Evolutionary conservation across 2,797 vertebrate genomes (phyloP), one percentile per base, ranked within the genome.

Genomic region (Squalus acanthias): DNA sequence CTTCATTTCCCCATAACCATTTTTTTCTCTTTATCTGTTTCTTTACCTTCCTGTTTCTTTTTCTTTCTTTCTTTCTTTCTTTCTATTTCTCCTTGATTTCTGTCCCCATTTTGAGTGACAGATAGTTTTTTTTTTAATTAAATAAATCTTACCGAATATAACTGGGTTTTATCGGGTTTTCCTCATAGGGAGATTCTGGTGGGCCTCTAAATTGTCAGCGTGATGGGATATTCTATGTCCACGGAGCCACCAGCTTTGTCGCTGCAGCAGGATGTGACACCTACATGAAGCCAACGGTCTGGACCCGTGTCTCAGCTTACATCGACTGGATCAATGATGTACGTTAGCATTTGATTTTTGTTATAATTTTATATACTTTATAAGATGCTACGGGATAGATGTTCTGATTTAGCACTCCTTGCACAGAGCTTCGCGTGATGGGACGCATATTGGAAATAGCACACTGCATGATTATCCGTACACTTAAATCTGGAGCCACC

Each of bases 221-320:
- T 67, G 97, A 96, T 0, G 98, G 98, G 13, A 57, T 96, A 88
- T 99, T 98, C 96, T 97, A 98, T 6, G 98, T 99, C 96, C 98
- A 99, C 0, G 99, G 99, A 0, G 98, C 99, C 97, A 98, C 98
- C 98, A 99, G 99, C 98, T 99, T 99, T 29, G 98, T 99, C 96
- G 99, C 98, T 63, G 96, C 97, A 1, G n/a, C 0, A 9, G 99
- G 98, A 96, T 99, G 99, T 97, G 99, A 99, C 13, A 65, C 97
- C 17, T 1, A 96, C 96, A 97, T 0, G 97, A 99, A 98, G 96
- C 99, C 98, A 96, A 99, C 98, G 0, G 98, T 99, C 96, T 99
- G 99, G 98, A 99, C 98, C 60, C 98, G 98, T 0, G 98, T 99
- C 96, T 99, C 99, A 3, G 98, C 98, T 97, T 99, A 99, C 97